Base-by-base conservation (phyloP, 1,140 invertebrate species). In the Lycorma delicatula region DNA sequence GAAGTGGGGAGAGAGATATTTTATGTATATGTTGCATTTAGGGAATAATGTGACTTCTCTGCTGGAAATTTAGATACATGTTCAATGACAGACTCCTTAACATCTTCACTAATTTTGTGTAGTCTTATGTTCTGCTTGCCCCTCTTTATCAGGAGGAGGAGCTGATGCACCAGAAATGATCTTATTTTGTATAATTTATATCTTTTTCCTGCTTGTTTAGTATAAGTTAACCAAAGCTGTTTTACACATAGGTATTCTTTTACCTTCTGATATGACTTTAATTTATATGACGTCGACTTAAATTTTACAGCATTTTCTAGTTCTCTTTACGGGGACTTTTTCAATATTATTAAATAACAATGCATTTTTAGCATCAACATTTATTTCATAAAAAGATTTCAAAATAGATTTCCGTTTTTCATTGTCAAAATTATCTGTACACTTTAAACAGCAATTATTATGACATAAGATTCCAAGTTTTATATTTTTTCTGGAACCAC, bases 111-210 rank as follows among this genome's bases (percentile, higher is more conserved):
- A 6, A 20, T 23, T 27, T 50, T 51, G 23, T 53, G 25, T 34
- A 22, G 27, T 55, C 31, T 46, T 13, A 4, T 55, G 20, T 55
- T 48, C 12, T 47, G 26, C 4, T 56, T 50, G 3, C 26, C 23
- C 16, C 20, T 27, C n/a, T 56, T 25, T 54, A 22, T 41, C 34
- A 54, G 57, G 57, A n/a, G 52, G 29, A 38, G 52, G 29, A 9
- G 22, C 52, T 54, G 6, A 16, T 41, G 25, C 13, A 25, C 52
- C 52, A 12, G 20, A 29, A 4, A 29, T 31, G 20, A 31, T n/a
- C 38, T 7, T 22, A 13, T 29, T 34, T 53, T 27, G 12, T 18
- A 16, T 29, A 28, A 26, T 13, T 25, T 50, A n/a, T 20, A 50
- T 50, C 13, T 46, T 46, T 46, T 46, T 46, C n/a, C 12, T 46